phyloP scores from a whole-genome alignment of 2,113 vertebrate genomes.

The Malaclemys terrapin region DNA sequence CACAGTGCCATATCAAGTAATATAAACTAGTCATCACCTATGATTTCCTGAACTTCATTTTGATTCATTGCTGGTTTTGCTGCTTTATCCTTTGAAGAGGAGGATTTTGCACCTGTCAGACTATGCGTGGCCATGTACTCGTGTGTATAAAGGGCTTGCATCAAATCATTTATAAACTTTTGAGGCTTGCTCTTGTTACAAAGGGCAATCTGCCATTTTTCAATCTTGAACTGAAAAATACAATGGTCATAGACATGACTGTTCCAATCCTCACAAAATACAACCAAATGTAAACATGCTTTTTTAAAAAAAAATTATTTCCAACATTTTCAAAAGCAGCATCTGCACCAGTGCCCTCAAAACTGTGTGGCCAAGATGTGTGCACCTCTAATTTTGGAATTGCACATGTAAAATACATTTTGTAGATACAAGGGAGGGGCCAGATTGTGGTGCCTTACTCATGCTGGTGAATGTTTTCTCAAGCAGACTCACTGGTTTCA shows the following conservation, averaged over 20 bases:
- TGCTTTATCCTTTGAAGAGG: conserved; percentile 81
- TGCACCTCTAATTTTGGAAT: fast-evolving
- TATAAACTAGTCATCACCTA: conserved; percentile 73
- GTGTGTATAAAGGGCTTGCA: conserved; percentile 83
- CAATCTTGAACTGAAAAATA: conserved; percentile 84
- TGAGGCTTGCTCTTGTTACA: conserved; percentile 85
- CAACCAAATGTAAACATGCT: neutral
- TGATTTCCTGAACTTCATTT: conserved; percentile 84
- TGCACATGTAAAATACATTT: neutral
- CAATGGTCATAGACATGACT: conserved; percentile 34
- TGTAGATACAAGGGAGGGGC: neutral
- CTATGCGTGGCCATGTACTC: conserved; percentile 84
- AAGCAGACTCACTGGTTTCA: neutral
- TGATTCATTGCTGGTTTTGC: conserved; percentile 85
- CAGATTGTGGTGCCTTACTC: neutral
- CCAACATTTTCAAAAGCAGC: neutral
- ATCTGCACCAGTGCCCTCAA: neutral
- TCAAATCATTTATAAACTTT: conserved; percentile 85
- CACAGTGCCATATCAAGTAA: neutral
- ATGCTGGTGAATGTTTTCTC: neutral
- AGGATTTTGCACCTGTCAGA: conserved; percentile 82
- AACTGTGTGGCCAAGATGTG: neutral
- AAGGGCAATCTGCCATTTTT: conserved; percentile 83
- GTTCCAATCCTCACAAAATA: neutral
- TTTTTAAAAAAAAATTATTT: neutral